Evolutionary conservation across 2,113 vertebrate species (phyloP).

Genomic region (Columbina picui): DNA sequence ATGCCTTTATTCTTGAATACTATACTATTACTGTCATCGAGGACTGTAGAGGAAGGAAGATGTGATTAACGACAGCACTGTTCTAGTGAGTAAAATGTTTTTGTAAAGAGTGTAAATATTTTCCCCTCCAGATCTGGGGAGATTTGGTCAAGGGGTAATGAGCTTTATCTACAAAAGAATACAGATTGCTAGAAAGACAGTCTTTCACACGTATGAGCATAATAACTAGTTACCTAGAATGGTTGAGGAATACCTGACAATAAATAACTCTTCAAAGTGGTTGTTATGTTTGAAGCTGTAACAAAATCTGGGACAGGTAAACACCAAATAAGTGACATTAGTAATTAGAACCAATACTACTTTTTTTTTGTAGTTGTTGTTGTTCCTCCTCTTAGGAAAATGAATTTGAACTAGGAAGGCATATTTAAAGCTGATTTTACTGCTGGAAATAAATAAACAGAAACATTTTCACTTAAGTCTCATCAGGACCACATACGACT

Average conservation of each 20-base stretch:
- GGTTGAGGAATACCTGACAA: not conserved
- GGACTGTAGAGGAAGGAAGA: not conserved
- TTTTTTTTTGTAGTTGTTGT: not conserved
- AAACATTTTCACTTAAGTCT: not conserved
- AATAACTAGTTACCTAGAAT: not conserved
- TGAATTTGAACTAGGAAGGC: not conserved
- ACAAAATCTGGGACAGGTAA: not conserved
- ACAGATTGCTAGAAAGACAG: not conserved
- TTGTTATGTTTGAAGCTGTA: not conserved
- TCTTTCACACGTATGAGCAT: not conserved
- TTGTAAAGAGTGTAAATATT: not conserved
- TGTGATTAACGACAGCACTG: not conserved
- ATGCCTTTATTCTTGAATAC: not conserved
- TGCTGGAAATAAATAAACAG: not conserved
- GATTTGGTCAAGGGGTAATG: not conserved
- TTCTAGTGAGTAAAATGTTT: not conserved
- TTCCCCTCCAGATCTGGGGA: not conserved
- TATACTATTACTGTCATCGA: not conserved
- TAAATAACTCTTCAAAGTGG: not conserved
- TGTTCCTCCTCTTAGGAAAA: not conserved
- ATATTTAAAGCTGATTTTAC: not conserved
- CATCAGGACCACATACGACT: not conserved
- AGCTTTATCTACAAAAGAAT: not conserved
- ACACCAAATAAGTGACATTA: not conserved
- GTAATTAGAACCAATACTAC: accelerated